Evolutionary conservation across 2,888 invertebrate species (phyloP), one percentile per base, ranked within the genome.

Genomic region (Tetanocera ferruginea): DNA sequence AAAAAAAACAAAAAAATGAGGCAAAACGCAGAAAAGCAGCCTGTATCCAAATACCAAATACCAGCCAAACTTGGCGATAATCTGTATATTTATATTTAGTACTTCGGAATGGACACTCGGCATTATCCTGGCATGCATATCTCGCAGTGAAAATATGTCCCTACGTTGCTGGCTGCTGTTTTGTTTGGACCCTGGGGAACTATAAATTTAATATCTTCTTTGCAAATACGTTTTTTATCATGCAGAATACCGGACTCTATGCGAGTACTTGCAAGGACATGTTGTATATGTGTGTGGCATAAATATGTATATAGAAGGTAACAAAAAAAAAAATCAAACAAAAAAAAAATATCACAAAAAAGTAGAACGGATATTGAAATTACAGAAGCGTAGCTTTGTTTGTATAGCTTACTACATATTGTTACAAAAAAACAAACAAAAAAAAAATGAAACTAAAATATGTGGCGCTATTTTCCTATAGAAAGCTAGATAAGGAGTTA

Each of bases 171-270:
- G 67, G 28, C 34, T 31, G 49, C 28, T 70, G 17, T 43, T 60
- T 60, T 72, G 51, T 25, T 34, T 55, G 23, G 51, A 52, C 89
- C 87, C 88, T 82, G 81, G 89, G 88, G 89, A 88, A 86, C 89
- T 87, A 89, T 89, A 89, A 89, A 89, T 89, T 87, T 87, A 85
- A 87, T 87, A 86, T 86, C 86, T 86, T 86, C 86, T 86, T 86
- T 86, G 86, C 86, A 86, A 86, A 84, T 60, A 72, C 66, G 67
- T 75, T 75, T 75, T 75, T 75, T 75, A 67, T 66, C 75, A 66
- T 31, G 66, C 51, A 69, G 25, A 60, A 60, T 60, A 43, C 43
- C 43, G 14, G 17, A 28, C 23, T 25, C 60, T 6, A 1, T 23
- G 11, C 43, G 6, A 67, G 69, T 69, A 60, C 72, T 57, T 37